Evolutionary conservation across 2,888 invertebrate species (phyloP), one percentile per base, ranked within the genome.

Genomic region (Sinopyrophorus schimmeli): DNA sequence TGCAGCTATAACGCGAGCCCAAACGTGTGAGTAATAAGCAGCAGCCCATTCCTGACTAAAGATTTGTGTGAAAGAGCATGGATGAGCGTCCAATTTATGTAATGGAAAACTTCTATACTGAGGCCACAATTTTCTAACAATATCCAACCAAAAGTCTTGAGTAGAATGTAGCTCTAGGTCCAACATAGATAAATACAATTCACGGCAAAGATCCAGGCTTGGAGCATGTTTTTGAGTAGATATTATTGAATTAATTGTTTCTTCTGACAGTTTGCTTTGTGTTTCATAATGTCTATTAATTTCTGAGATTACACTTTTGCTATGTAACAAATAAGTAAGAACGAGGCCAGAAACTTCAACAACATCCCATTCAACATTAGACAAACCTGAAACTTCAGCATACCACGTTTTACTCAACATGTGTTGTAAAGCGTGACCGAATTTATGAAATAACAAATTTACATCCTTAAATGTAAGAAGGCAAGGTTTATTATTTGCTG

Each of bases 351-450:
- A 86, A 0, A 93, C 82, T 66, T 89, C 87, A 0, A 89, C 86
- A 1, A 92, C 89, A 72, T 98, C 98, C 92, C 93, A 94, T 76
- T 97, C 97, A 0, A 96, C 81, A 69, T 90, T 91, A 0, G 86
- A 86, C 12, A 89, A 74, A 0, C 95, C 95, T 2, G 92, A 83
- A 0, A 93, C 81, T 69, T 94, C 92, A 1, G 87, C 81, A 71
- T 90, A 92, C 9, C 86, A 85, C 0, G 87, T 84, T 64, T 81
- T 84, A 0, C 92, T 90, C 18, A 97, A 75, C 54, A 96, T 73
- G 73, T 93, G 89, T 59, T 96, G 92, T 28, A 98, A 75, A 0
- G 87, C 81, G 58, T 89, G 86, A 0, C 97, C 98, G 70, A 97
- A 92, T 78, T 88, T 86, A 64, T 83, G 80, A 71, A 95, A 94